Percentiles rank a stretch among this genome's conserved stretches.
Evolutionary conservation across 2,888 invertebrate species (phyloP).

Genomic region (Chouioia cunea): DNA sequence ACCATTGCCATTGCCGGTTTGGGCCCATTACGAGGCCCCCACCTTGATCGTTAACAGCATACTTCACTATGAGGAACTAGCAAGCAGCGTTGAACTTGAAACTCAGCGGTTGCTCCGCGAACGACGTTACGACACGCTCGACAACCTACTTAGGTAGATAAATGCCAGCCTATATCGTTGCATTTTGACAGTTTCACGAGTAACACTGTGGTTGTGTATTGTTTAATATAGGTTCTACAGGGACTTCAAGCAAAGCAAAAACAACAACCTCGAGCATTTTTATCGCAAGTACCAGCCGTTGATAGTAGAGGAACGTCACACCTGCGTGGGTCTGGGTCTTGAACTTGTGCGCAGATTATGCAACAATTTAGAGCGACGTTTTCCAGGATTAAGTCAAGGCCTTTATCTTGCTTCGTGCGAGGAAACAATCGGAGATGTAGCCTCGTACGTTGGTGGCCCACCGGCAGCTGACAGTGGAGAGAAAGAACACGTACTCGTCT

Average conservation of each 20-base stretch:
- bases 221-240: conserved; percentile 74
- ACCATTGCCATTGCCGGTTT: conserved; percentile 83
- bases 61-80: conserved; percentile 83
- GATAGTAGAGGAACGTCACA: conserved; percentile 83
- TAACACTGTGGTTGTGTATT: too few species aligned
- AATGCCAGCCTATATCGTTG: background rate
- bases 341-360: conserved; percentile 76
- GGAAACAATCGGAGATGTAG: conserved; percentile 73
- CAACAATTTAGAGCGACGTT: conserved; percentile 66
- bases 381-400: conserved; percentile 77
- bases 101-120: conserved; percentile 85
- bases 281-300: conserved; percentile 84
- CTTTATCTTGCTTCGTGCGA: conserved; percentile 88
- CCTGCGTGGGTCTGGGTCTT: conserved; percentile 90
- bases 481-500: conserved; percentile 90
- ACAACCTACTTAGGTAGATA: conserved; percentile 79
- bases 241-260: conserved; percentile 73
- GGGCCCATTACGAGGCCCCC: conserved; percentile 73
- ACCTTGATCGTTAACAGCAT: conserved; percentile 70
- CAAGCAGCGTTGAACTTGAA: conserved; percentile 82
- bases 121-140: conserved; percentile 91
- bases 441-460: conserved; percentile 66
- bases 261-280: conserved; percentile 78
- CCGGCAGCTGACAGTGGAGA: conserved; percentile 76
- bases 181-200: too few species aligned